Evolutionary conservation across 2,888 invertebrate genomes (phyloP).

Genomic region (Prenolepis imparis): DNA sequence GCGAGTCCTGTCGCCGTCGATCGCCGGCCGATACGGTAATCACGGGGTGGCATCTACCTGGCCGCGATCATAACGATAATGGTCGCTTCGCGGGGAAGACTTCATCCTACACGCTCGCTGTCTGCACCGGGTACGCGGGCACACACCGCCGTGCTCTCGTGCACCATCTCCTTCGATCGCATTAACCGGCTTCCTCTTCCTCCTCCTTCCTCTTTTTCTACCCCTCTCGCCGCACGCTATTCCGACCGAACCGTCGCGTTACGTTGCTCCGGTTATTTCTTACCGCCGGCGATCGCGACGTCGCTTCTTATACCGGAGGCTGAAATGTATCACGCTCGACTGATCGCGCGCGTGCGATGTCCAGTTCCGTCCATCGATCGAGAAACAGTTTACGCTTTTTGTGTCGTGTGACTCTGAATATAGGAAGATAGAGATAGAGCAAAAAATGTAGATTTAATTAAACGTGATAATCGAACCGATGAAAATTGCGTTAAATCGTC

Average conservation of each 20-base stretch:
- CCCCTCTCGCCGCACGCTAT: slow-evolving; percentile 9
- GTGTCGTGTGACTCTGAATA: not conserved
- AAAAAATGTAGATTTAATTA: slow-evolving; percentile 38
- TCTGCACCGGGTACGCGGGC: slow-evolving; percentile 62
- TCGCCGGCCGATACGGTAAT: slow-evolving; percentile 84
- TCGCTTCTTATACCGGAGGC: slow-evolving; percentile 7
- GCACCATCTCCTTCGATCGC: slow-evolving; percentile 45
- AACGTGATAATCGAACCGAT: slow-evolving; percentile 3
- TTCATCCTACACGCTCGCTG: slow-evolving; percentile 78
- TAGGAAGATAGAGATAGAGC: not conserved
- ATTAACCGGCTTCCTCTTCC: slow-evolving; percentile 47
- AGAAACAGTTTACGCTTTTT: slow-evolving; percentile 31
- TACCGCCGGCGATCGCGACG: slow-evolving; percentile 28
- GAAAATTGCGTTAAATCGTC: not conserved
- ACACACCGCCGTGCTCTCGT: slow-evolving; percentile 44
- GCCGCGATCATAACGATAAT: slow-evolving; percentile 83
- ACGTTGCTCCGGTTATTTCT: slow-evolving; percentile 53
- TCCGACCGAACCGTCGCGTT: slow-evolving; percentile 48
- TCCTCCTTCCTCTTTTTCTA: not conserved
- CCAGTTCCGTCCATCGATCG: slow-evolving; percentile 15
- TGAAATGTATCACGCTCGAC: slow-evolving; percentile 38
- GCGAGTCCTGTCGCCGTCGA: slow-evolving; percentile 81
- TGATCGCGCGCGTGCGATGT: slow-evolving; percentile 46
- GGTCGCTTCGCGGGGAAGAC: slow-evolving; percentile 80
- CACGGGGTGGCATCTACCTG: slow-evolving; percentile 83